Base-by-base conservation (phyloP, 2,888 invertebrate species). In the Agrochola lota region DNA sequence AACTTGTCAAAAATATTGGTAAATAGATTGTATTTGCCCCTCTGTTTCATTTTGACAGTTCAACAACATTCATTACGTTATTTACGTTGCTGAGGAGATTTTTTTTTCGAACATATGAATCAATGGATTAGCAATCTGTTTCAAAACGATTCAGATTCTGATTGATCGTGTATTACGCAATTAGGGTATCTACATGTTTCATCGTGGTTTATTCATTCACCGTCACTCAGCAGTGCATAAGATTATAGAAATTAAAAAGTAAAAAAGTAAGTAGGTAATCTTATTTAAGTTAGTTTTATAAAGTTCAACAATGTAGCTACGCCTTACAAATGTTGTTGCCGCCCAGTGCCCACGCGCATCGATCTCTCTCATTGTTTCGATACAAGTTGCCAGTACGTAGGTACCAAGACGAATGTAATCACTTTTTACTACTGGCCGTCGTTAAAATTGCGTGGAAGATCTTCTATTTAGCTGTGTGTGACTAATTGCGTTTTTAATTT, bases 311-410 rank as follows among this genome's bases (percentile, higher is more conserved):
- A 64, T 87, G 52, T 76, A 81, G 30, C 74, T 66, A 60, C 68
- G 77, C 81, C 82, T 80, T 81, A 77, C 60, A 68, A 49, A 40
- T 73, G 62, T 67, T 71, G 77, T 75, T 67, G 68, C 84, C 87
- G 87, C 90, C 87, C 84, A 84, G 80, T 91, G 92, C 95, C 95
- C 94, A 95, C 95, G 94, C 94, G 90, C 89, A 89, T 78, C 79
- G 92, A 94, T 93, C 91, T 93, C 93, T 92, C 93, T 91, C 91
- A 95, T 95, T 95, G 95, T 95, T 93, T 91, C 81, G 78, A 77
- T 71, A 71, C 67, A 76, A 81, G 71, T 74, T 79, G 85, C 73
- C 79, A 71, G 81, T 77, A 77, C 30, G 43, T 26, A 35, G n/a
- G 35, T 79, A 80, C 82, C 77, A 85, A 85, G 80, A 87, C 77